These are phyloP conservation scores for Gallinago paraguaiae DNA, from an alignment of 2,113 vertebrate genomes.

Conservation along the genomic window DNA sequence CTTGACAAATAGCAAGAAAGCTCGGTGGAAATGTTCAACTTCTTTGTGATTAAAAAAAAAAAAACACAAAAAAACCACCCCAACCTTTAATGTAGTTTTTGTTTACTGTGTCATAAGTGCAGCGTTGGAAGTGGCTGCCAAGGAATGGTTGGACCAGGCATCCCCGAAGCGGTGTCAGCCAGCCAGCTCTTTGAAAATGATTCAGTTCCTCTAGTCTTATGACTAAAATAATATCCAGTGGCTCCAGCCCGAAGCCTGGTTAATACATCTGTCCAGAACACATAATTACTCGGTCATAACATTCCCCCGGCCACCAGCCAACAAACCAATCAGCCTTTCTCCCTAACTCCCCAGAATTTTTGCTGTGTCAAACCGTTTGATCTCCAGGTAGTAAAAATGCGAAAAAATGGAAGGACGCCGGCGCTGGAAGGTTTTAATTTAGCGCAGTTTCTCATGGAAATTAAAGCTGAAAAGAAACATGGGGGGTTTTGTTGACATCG, in stretches of 20 bases:
- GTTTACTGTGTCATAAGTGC: constrained; percentile 82
- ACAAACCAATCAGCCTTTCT: constrained; percentile 83
- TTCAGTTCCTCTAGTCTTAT: constrained; percentile 81
- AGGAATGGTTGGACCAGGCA: constrained; percentile 78
- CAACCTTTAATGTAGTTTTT: constrained; percentile 84
- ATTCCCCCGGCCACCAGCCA: constrained; percentile 86
- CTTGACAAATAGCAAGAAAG: constrained; percentile 75
- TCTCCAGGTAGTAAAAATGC: constrained; percentile 83
- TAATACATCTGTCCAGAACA: constrained; percentile 93
- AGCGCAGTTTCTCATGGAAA: constrained; percentile 77
- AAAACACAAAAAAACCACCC: not conserved
- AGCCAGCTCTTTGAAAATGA: constrained; percentile 81
- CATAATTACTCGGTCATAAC: constrained; percentile 91
- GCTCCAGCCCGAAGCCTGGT: constrained; percentile 90
- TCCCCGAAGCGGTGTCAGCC: constrained; percentile 75
- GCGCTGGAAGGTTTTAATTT: constrained; percentile 80
- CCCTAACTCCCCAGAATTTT: constrained; percentile 81
- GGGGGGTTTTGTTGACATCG: constrained; percentile 64
- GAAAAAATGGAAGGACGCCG: constrained; percentile 74
- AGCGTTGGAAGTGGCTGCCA: constrained; percentile 80
- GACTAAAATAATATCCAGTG: constrained; percentile 92
- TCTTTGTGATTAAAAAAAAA: constrained; percentile 75
- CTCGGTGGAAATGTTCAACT: constrained; percentile 75
- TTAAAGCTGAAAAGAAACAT: constrained; percentile 78
- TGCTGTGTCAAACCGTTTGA: constrained; percentile 89